Percentiles rank a stretch among this genome's conserved stretches.
phyloP scores from a whole-genome alignment of 2,888 invertebrate species.

The Polydrusus cervinus region DNA sequence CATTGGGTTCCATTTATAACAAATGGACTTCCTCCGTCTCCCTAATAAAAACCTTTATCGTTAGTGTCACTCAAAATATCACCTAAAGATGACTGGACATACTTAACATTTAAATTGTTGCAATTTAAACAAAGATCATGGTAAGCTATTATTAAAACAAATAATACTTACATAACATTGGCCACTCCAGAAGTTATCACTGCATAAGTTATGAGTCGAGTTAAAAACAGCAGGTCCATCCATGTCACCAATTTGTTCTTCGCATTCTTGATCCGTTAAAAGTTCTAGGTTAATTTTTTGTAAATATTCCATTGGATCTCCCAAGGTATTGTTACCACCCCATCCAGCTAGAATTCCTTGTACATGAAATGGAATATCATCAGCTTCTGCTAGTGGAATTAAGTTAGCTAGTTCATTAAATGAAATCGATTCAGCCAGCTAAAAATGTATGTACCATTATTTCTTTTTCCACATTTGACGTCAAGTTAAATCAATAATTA shows the following conservation, averaged over 20 bases:
- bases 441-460: background rate
- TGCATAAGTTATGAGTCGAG: background rate
- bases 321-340: background rate
- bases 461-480: too few species aligned
- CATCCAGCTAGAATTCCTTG: constrained; percentile 4
- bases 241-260: background rate
- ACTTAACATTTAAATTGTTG: too few species aligned
- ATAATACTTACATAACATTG: background rate
- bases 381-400: background rate
- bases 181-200: background rate
- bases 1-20: background rate
- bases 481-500: too few species aligned
- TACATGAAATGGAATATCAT: background rate
- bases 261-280: background rate
- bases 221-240: background rate
- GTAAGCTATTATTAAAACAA: too few species aligned
- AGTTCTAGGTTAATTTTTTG: background rate
- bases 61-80: too few species aligned
- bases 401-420: background rate
- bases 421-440: background rate
- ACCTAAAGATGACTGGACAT: too few species aligned
- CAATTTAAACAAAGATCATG: too few species aligned
- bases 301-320: background rate
- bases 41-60: constrained; percentile 10
- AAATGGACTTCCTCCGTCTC: constrained; percentile 32